Conservation (phyloP, 1,140 invertebrate species). For the Caenorhabditis inopinata region DNA sequence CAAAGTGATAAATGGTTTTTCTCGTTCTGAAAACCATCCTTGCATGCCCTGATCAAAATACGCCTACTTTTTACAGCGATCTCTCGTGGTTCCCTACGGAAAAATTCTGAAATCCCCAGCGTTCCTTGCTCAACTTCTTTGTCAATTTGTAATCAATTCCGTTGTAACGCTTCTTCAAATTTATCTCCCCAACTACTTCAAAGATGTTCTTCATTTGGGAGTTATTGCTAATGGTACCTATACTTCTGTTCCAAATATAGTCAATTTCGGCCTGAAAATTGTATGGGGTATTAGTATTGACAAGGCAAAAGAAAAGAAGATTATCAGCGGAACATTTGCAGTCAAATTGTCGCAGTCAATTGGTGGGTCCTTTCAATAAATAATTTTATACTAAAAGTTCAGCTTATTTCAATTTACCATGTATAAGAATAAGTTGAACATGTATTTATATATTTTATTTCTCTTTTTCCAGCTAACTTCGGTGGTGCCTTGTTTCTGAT, state of each 20-base stretch:
- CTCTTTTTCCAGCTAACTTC: slow-evolving; percentile 52
- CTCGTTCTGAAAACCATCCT: no score
- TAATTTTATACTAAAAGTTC: no score
- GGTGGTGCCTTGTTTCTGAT: slow-evolving; percentile 43
- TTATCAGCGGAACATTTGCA: slow-evolving; percentile 42
- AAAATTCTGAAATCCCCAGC: slow-evolving; percentile 43
- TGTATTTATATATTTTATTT: no score
- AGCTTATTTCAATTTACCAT: no score
- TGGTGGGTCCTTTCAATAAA: no score
- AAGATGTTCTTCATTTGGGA: slow-evolving; percentile 51
- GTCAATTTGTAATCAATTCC: slow-evolving; percentile 51
- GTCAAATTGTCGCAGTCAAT: slow-evolving; percentile 54
- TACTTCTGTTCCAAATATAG: slow-evolving; percentile 49
- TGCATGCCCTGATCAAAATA: no score
- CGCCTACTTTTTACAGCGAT: not conserved
- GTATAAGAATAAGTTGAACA: no score
- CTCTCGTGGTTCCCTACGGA: slow-evolving; percentile 17
- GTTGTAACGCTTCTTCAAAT: slow-evolving; percentile 53
- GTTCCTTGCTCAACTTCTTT: slow-evolving; percentile 48
- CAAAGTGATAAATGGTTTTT: no score
- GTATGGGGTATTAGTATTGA: slow-evolving; percentile 53
- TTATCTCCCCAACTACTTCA: slow-evolving; percentile 54
- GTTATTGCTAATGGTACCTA: slow-evolving; percentile 53
- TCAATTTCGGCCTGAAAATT: slow-evolving; percentile 49
- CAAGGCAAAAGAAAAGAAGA: slow-evolving; percentile 52